A percentile compares a stretch with the other conserved stretches of the same genome.
These are phyloP conservation scores for Cryptoprocta ferox DNA, from an alignment of 2,797 vertebrate genomes.

Conservation along the genomic window DNA sequence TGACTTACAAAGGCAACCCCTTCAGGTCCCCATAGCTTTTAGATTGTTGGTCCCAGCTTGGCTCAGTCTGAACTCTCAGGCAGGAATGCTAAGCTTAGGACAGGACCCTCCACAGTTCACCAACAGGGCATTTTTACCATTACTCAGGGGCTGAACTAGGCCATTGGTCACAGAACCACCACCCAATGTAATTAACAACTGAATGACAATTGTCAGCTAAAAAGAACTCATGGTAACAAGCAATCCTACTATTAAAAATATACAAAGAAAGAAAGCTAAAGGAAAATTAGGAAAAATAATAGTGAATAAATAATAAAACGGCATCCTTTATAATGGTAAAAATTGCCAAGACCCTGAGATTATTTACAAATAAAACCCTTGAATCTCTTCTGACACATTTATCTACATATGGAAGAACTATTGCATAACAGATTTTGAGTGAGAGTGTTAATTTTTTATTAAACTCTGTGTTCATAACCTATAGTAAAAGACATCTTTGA, in stretches of 20 bases:
- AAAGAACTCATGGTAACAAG: not conserved
- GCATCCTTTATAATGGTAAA: not conserved
- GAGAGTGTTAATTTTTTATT: not conserved
- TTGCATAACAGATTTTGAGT: not conserved
- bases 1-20: not conserved
- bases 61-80: not conserved
- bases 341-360: not conserved
- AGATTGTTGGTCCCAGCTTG: not conserved
- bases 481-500: not conserved
- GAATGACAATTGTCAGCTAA: not conserved
- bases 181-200: constrained; percentile 14
- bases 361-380: constrained; percentile 51
- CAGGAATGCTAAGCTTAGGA: not conserved
- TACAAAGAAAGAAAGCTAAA: not conserved
- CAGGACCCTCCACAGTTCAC: not conserved
- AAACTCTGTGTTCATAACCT: not conserved
- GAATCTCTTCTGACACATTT: constrained; percentile 5
- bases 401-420: not conserved
- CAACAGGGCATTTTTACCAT: not conserved
- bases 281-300: not conserved
- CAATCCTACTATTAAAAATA: not conserved
- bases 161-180: not conserved
- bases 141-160: not conserved
- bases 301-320: not conserved
- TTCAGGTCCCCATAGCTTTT: fast-evolving